Evolutionary conservation across 2,797 vertebrate species (phyloP), one percentile per base, ranked within the genome.

Genomic region (Danio jaintianensis): DNA sequence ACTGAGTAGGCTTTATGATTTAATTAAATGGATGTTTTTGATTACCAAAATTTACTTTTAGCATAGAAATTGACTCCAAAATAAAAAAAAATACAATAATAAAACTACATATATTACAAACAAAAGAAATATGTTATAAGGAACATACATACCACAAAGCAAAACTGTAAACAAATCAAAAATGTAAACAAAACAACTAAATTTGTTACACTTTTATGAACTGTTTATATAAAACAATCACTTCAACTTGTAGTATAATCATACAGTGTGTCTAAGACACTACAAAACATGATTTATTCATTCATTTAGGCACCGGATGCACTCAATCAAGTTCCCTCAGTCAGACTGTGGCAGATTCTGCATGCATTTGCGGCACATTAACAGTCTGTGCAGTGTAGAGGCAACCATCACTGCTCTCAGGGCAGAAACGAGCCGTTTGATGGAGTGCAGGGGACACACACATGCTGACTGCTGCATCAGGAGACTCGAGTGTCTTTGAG

Each of bases 401-500:
- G 52, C 20, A 64, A 53, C 53, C 63, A 38, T 68, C 63, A 38
- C 38, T 63, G 59, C 13, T 79, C 69, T 72, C 5, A 3, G 48
- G 68, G 78, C 78, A 63, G 68, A 72, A 72, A 36, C 58, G 11
- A 55, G 40, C 4, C 16, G 48, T 79, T 79, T 79, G 78, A 79
- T 79, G 68, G 59, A 55, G 58, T 61, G 29, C 78, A 52, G 16
- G 58, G 50, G 40, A 79, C 78, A 72, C 78, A 62, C 77, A 79
- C 78, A 73, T 79, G 59, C 78, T 73, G 68, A 79, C 58, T 64
- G 7, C 20, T n/a, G 67, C 77, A 79, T 79, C 68, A 72, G 71
- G 67, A 15, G 77, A 79, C 68, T 71, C 36, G 20, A 79, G 78
- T 36, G 68, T 63, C 68, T 79, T 72, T 79, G 78, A 79, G 78